Evolutionary conservation across 2,888 invertebrate genomes (phyloP).

Genomic region (Limnephilus rhombicus): DNA sequence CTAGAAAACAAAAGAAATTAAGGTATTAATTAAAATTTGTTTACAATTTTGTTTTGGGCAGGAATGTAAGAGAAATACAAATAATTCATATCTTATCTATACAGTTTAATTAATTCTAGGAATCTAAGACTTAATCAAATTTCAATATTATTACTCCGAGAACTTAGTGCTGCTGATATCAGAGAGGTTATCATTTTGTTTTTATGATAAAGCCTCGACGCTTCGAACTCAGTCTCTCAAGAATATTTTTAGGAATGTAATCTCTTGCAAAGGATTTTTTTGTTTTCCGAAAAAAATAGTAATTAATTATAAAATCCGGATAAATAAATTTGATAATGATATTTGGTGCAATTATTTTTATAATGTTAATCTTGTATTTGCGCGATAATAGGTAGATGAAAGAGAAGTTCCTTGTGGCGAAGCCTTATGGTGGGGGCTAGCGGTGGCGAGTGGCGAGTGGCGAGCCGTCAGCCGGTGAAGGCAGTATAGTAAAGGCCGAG

Average conservation of each 20-base stretch:
- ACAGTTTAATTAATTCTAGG: neutral
- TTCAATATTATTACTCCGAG: neutral
- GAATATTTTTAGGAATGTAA: conserved; percentile 67
- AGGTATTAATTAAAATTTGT: neutral
- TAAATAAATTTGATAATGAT: neutral
- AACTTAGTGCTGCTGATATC: neutral
- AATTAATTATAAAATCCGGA: neutral
- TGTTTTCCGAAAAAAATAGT: neutral
- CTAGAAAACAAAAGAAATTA: neutral
- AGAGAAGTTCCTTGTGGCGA: conserved; percentile 65
- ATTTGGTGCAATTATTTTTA: neutral
- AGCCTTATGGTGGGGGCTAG: conserved; percentile 22
- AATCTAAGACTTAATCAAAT: neutral
- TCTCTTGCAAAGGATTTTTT: neutral
- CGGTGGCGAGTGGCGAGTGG: neutral
- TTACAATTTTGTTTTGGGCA: neutral
- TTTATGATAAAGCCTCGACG: conserved; percentile 8
- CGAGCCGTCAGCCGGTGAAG: conserved; percentile 59
- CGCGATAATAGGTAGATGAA: neutral
- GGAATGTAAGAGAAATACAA: neutral
- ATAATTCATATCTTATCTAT: neutral
- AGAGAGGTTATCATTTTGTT: conserved; percentile 7
- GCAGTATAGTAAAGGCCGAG: conserved; percentile 67
- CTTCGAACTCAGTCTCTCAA: conserved; percentile 67
- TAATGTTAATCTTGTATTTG: neutral